Conservation (phyloP, 2,113 vertebrate genomes). For the Varanus salvator region DNA sequence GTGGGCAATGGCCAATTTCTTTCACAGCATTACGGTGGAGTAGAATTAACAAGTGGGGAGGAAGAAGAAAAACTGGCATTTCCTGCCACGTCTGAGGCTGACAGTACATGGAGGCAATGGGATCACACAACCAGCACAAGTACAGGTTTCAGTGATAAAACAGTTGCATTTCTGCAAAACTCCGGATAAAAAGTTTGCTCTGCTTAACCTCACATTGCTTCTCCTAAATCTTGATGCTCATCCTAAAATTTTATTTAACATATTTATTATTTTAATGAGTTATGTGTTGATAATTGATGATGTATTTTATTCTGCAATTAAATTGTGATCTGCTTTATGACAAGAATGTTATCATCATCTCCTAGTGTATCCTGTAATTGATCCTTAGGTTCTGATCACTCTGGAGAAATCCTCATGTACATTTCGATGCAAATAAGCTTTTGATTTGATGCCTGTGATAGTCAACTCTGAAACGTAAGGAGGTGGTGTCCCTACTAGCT, state of each 20-base stretch:
- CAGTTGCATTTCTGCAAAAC: background rate
- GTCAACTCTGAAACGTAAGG: too few relatives aligned
- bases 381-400: background rate
- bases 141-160: background rate
- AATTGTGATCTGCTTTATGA: too few relatives aligned
- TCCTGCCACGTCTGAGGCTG: background rate
- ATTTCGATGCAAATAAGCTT: background rate
- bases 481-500: too few relatives aligned
- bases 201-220: background rate
- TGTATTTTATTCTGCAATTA: too few relatives aligned
- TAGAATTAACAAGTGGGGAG: background rate
- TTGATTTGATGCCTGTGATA: background rate
- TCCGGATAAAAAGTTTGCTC: background rate
- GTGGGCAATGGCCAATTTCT: conserved; percentile 24
- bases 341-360: background rate
- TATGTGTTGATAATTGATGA: too few relatives aligned
- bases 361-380: background rate
- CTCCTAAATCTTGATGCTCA: background rate
- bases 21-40: background rate
- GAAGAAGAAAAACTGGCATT: conserved; percentile 9
- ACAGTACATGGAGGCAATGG: background rate
- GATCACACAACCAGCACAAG: background rate
- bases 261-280: too few relatives aligned
- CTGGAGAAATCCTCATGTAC: background rate
- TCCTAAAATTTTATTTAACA: too few relatives aligned